Percentiles rank a stretch among this genome's conserved stretches.
Evolutionary conservation across 2,797 vertebrate species (phyloP).

Genomic region (Danio jaintianensis): DNA sequence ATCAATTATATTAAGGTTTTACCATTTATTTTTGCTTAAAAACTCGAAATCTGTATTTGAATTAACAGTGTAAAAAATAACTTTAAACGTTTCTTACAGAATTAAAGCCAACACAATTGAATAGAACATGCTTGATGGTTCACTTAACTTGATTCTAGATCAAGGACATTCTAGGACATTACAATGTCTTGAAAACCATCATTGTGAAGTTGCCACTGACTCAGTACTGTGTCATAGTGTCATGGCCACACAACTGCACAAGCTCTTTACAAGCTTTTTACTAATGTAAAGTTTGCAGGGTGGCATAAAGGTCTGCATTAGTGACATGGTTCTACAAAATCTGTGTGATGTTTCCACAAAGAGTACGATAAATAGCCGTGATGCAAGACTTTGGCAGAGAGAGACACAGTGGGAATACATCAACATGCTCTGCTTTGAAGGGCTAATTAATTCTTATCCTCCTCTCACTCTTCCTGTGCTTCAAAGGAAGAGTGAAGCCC

Average conservation of each 20-base stretch:
- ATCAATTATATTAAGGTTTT: no score
- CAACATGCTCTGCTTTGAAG: constrained; percentile 7
- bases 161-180: no score
- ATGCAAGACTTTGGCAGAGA: constrained; percentile 17
- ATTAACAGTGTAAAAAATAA: no score
- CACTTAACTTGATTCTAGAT: no score
- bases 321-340: not conserved
- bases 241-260: not conserved
- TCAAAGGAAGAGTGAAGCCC: constrained; percentile 22
- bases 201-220: not conserved
- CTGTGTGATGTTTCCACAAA: not conserved
- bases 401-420: constrained; percentile 16
- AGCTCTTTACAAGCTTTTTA: not conserved
- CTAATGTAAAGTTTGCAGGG: not conserved
- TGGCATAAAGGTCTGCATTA: constrained; percentile 2
- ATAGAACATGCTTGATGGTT: no score
- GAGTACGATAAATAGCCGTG: not conserved
- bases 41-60: no score
- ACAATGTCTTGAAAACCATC: no score
- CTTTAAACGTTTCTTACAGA: no score
- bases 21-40: no score
- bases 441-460: constrained; percentile 29
- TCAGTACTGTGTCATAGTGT: not conserved
- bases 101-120: no score
- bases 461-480: constrained; percentile 20